Conservation (phyloP, 2,797 vertebrate species). For the Gallinago stenura region DNA sequence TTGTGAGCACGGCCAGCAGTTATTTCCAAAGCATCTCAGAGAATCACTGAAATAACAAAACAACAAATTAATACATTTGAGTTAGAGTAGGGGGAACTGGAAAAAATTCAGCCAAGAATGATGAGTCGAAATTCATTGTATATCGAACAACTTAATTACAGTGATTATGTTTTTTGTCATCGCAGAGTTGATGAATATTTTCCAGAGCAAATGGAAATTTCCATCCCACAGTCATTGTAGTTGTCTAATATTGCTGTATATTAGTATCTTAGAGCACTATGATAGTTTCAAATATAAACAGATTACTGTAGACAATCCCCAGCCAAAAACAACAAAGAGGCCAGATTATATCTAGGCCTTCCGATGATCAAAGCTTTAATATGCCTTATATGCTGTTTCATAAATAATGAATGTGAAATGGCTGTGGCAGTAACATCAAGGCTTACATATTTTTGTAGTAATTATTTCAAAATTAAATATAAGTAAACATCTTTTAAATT, state of each 20-base stretch:
- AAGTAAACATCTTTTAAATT: slow-evolving; percentile 63
- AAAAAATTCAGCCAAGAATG: not conserved
- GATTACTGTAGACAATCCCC: slow-evolving; percentile 25
- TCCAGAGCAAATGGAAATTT: slow-evolving; percentile 29
- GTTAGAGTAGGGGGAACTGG: not conserved
- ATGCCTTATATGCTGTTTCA: slow-evolving; percentile 49
- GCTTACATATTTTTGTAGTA: slow-evolving; percentile 54
- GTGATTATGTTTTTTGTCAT: slow-evolving; percentile 22
- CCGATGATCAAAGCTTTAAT: slow-evolving; percentile 69
- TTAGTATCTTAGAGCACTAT: not conserved
- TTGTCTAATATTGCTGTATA: not conserved
- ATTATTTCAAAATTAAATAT: slow-evolving; percentile 75
- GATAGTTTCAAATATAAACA: slow-evolving; percentile 9
- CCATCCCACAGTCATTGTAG: not conserved
- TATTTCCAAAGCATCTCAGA: not conserved
- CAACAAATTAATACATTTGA: not conserved
- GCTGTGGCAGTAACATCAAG: slow-evolving; percentile 51
- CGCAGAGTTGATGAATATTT: not conserved
- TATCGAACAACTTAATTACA: slow-evolving; percentile 19
- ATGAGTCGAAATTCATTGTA: not conserved
- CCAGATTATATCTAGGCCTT: slow-evolving; percentile 39
- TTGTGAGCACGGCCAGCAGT: not conserved
- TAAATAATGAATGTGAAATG: slow-evolving; percentile 74
- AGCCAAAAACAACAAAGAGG: slow-evolving; percentile 54
- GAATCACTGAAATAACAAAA: not conserved